Conservation (phyloP, 1,140 invertebrate species). For the Bombus affinis region DNA sequence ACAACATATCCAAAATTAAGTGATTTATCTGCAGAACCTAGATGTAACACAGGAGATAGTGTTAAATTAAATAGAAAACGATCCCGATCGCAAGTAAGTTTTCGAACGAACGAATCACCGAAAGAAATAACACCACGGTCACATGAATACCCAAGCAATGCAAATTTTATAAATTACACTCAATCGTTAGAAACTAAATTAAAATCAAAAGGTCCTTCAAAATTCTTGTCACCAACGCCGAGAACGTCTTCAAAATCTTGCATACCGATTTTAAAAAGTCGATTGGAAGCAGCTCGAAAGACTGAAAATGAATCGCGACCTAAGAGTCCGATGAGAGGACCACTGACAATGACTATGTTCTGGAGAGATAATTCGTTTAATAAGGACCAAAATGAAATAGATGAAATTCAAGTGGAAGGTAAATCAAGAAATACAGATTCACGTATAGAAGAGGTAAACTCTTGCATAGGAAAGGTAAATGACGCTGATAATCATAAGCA, state of each 20-base stretch:
- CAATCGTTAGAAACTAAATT: conserved; percentile 14
- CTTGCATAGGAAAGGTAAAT: neutral
- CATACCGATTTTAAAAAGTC: conserved; percentile 69
- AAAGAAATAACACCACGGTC: neutral
- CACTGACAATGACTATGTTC: conserved; percentile 59
- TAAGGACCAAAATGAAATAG: neutral
- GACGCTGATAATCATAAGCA: neutral
- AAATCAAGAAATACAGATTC: conserved; percentile 1
- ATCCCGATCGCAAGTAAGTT: conserved; percentile 48
- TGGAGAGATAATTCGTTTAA: conserved; percentile 22
- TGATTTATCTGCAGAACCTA: conserved; percentile 12
- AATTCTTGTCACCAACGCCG: neutral
- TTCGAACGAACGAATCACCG: conserved; percentile 4
- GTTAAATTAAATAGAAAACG: conserved; percentile 31
- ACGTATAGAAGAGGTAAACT: neutral
- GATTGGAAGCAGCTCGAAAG: conserved; percentile 51
- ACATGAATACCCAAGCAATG: neutral
- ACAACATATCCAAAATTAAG: neutral
- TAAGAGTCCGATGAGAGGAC: conserved; percentile 59
- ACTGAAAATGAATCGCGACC: conserved; percentile 37
- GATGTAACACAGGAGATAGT: neutral
- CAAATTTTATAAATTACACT: neutral
- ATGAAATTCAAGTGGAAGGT: conserved; percentile 40
- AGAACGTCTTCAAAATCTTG: conserved; percentile 64
- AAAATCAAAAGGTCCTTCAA: neutral